Conservation (phyloP, 2,113 vertebrate species). For the Leptodactylus fuscus region DNA sequence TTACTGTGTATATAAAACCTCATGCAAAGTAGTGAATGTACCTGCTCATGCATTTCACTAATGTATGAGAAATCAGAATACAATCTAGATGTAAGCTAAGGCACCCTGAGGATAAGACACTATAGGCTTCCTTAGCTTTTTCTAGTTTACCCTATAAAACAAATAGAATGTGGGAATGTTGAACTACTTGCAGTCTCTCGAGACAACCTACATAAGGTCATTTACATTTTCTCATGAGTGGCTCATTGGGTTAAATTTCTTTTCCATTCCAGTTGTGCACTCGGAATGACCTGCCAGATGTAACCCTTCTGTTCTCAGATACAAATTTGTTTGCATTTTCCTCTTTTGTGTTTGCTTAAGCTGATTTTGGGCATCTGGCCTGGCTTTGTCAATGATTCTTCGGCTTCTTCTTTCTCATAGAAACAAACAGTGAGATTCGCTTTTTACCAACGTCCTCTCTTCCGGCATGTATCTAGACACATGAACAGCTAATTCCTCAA, state of each 20-base stretch:
- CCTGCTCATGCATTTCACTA: background rate
- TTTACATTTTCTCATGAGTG: constrained; percentile 68
- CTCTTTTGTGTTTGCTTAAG: constrained; percentile 61
- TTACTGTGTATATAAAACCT: background rate
- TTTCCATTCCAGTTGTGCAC: constrained; percentile 58
- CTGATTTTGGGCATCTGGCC: constrained; percentile 43
- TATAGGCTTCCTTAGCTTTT: background rate
- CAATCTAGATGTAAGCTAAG: background rate
- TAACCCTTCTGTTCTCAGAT: constrained; percentile 57
- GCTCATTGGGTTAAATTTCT: constrained; percentile 62
- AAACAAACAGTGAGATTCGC: constrained; percentile 18
- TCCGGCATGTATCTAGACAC: background rate
- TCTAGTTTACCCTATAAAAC: constrained; percentile 27
- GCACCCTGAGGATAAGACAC: background rate
- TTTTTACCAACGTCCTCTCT: constrained; percentile 22
- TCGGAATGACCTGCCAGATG: background rate
- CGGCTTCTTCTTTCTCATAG: background rate
- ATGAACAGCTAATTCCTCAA: background rate
- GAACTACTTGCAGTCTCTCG: constrained; percentile 57
- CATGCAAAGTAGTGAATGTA: background rate
- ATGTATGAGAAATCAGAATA: background rate
- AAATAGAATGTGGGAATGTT: constrained; percentile 59
- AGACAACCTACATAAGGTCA: constrained; percentile 40
- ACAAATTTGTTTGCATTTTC: constrained; percentile 62
- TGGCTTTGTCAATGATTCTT: constrained; percentile 62